A percentile compares a stretch with the other conserved stretches of the same genome.
Conservation (phyloP, 2,888 invertebrate genomes). For the Antitype chi region DNA sequence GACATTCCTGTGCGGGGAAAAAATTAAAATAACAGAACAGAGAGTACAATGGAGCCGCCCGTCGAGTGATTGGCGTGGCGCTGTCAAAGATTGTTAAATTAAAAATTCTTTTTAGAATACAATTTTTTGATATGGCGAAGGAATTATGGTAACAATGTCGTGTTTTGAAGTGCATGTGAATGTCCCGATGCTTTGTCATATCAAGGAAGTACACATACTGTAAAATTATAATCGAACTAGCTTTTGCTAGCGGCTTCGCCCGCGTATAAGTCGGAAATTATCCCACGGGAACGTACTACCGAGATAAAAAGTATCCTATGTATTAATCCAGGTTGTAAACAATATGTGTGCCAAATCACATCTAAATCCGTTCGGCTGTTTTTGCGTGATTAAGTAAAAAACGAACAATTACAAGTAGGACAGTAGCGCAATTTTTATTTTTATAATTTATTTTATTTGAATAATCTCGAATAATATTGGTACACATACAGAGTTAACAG, state of each 20-base stretch:
- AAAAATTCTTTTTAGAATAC: constrained; percentile 80
- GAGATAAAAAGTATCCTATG: no score
- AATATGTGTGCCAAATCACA: no score
- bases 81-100: constrained; percentile 78
- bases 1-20: constrained; percentile 86
- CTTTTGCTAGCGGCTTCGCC: no score
- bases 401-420: no score
- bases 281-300: no score
- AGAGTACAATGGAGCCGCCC: constrained; percentile 77
- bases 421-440: no score
- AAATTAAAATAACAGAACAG: constrained; percentile 89
- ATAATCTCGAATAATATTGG: neutral
- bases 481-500: neutral
- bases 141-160: constrained; percentile 47
- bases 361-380: no score
- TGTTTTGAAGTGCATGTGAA: constrained; percentile 11
- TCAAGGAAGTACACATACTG: neutral
- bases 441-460: neutral
- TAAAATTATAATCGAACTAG: neutral
- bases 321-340: no score
- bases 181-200: neutral
- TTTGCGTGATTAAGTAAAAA: no score
- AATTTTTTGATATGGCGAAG: constrained; percentile 45
- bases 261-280: no score
- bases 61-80: constrained; percentile 77